phyloP scores from a whole-genome alignment of 2,113 vertebrate species.

The Leptobrachium leishanense region DNA sequence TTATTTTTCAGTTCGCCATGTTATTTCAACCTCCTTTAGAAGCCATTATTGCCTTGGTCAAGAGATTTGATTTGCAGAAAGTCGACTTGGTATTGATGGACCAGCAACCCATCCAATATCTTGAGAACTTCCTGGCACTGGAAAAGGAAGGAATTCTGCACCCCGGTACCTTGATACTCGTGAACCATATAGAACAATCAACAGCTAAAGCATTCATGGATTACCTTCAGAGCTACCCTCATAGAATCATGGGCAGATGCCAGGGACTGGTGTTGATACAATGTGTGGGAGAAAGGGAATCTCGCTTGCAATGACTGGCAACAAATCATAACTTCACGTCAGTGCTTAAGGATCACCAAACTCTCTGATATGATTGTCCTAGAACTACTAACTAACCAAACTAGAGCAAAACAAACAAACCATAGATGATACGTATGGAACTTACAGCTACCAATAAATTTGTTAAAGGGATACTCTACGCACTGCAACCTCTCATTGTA shows the following conservation, averaged over 20 bases:
- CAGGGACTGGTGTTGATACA: conserved; percentile 52
- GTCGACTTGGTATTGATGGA: conserved; percentile 66
- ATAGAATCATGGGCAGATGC: conserved; percentile 32
- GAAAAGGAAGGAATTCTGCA: conserved; percentile 56
- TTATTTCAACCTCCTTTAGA: conserved; percentile 57
- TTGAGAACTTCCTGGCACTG: conserved; percentile 60
- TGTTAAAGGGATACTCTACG: too few species aligned
- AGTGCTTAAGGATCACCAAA: too few species aligned
- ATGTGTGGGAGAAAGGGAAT: conserved; percentile 12
- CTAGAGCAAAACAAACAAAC: too few species aligned
- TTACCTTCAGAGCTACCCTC: conserved; percentile 41
- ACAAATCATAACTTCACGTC: too few species aligned
- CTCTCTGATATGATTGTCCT: too few species aligned
- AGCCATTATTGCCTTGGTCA: conserved; percentile 53
- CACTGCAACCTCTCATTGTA: too few species aligned
- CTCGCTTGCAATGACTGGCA: neutral
- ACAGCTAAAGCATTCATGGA: conserved; percentile 46
- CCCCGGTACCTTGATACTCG: conserved; percentile 57
- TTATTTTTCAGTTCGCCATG: conserved; percentile 62
- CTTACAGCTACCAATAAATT: too few species aligned
- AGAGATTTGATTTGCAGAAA: conserved; percentile 18
- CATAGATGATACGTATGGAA: too few species aligned
- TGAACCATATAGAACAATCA: conserved; percentile 43
- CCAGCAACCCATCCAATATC: conserved; percentile 59
- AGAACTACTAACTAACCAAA: too few species aligned